Base-by-base conservation (phyloP, 2,888 invertebrate genomes). In the Epinotia ramella region DNA sequence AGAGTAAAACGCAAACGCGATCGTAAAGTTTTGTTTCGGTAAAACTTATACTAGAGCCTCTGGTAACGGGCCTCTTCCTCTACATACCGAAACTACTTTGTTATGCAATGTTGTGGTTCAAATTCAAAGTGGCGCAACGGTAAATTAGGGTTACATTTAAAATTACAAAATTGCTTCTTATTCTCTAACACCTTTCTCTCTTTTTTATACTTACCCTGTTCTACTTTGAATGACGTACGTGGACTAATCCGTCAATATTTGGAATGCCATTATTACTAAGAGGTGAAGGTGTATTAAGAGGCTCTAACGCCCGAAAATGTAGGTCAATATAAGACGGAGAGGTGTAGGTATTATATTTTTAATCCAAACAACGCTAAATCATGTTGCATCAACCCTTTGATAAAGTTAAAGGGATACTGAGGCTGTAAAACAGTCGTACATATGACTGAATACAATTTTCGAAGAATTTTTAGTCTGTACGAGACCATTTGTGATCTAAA, bases 211-310 rank as follows among this genome's bases (percentile, higher is more conserved):
- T 33, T 49, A 49, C 49, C 5, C 3, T 49, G 16, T 16, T 49
- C 13, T n/a, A 49, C 13, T 12, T 46, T 46, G 3, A 46, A 2
- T 13, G 46, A 49, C n/a, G 13, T 13, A n/a, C n/a, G 7, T 53
- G 6, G 53, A n/a, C n/a, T 53, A n/a, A n/a, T 53, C 53, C 53
- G 53, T 53, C 53, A 53, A n/a, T 53, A 53, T 53, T 6, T n/a
- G 53, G n/a, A 13, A n/a, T 53, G 0, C n/a, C n/a, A n/a, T 53
- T 53, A 2, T n/a, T 53, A 53, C n/a, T n/a, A 53, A n/a, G 53
- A n/a, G 53, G 53, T 53, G 53, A 53, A 53, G 53, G 53, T 49
- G n/a, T 49, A 49, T 16, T 53, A 53, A n/a, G 53, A 53, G 53
- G 53, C 13, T n/a, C 7, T 6, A 53, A 53, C 6, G 53, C 53